Percentiles rank a stretch among this genome's conserved stretches.
Conservation (phyloP, 1,140 invertebrate species). For the Lineus longissimus region DNA sequence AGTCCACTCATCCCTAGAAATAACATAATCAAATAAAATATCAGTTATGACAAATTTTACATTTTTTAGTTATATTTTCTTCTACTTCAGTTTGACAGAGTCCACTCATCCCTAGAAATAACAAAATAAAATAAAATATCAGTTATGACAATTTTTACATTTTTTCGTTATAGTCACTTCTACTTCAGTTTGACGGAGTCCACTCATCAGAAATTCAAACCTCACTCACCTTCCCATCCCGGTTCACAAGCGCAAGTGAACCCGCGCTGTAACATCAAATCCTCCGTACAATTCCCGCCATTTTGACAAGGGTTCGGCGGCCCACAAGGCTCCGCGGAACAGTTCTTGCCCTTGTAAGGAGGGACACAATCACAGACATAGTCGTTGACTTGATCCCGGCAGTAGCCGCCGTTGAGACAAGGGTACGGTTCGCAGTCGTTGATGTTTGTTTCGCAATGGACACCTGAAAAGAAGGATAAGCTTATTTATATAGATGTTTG, state of each 20-base stretch:
- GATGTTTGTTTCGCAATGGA: constrained; percentile 82
- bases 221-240: background rate
- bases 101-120: too few species aligned
- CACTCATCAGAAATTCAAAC: background rate
- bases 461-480: background rate
- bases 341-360: background rate
- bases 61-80: too few species aligned
- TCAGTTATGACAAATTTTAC: too few species aligned
- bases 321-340: background rate
- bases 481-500: too few species aligned
- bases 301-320: background rate
- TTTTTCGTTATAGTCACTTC: too few species aligned
- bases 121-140: too few species aligned
- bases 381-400: constrained; percentile 69
- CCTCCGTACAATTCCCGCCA: background rate
- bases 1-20: too few species aligned
- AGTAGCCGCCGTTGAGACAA: constrained; percentile 86
- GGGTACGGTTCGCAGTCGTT: constrained; percentile 82
- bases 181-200: background rate
- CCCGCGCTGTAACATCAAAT: background rate
- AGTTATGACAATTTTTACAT: too few species aligned
- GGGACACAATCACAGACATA: constrained; percentile 23
- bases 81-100: too few species aligned
- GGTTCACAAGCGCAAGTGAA: background rate
- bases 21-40: too few species aligned